Conservation (phyloP, 2,797 vertebrate genomes). For the Lagocephalus sceleratus region DNA sequence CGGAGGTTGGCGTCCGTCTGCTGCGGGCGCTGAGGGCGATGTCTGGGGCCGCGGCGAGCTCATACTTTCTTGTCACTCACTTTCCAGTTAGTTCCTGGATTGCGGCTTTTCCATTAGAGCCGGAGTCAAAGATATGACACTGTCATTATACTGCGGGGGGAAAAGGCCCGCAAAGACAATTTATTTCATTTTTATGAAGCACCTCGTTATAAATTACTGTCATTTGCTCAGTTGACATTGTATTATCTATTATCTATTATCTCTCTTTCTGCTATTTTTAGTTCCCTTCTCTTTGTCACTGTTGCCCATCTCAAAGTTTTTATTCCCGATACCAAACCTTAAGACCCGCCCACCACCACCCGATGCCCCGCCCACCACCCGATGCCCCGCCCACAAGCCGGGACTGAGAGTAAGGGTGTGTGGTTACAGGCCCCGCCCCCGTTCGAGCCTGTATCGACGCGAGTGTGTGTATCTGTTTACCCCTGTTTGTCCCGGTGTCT, state of each 20-base stretch:
- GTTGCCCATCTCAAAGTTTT: constrained; percentile 23
- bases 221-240: constrained; percentile 56
- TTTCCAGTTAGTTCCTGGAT: constrained; percentile 51
- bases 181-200: constrained; percentile 58
- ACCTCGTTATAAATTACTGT: constrained; percentile 55
- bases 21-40: constrained; percentile 56
- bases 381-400: too few relatives aligned
- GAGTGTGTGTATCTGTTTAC: constrained; percentile 52
- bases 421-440: not conserved
- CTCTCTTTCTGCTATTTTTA: constrained; percentile 55
- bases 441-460: constrained; percentile 24
- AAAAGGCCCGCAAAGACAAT: constrained; percentile 47
- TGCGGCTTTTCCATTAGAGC: constrained; percentile 60
- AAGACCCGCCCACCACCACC: too few relatives aligned
- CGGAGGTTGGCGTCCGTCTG: constrained; percentile 59
- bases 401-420: too few relatives aligned
- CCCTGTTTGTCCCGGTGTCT: constrained; percentile 58
- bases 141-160: constrained; percentile 47
- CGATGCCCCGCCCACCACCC: too few relatives aligned
- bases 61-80: constrained; percentile 64
- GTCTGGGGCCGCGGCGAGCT: constrained; percentile 59
- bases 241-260: constrained; percentile 59
- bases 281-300: constrained; percentile 37
- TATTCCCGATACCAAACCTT: too few relatives aligned
- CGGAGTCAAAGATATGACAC: constrained; percentile 57